These are phyloP conservation scores for Miltochrista miniata DNA, from an alignment of 2,888 invertebrate species.

Conservation along the genomic window DNA sequence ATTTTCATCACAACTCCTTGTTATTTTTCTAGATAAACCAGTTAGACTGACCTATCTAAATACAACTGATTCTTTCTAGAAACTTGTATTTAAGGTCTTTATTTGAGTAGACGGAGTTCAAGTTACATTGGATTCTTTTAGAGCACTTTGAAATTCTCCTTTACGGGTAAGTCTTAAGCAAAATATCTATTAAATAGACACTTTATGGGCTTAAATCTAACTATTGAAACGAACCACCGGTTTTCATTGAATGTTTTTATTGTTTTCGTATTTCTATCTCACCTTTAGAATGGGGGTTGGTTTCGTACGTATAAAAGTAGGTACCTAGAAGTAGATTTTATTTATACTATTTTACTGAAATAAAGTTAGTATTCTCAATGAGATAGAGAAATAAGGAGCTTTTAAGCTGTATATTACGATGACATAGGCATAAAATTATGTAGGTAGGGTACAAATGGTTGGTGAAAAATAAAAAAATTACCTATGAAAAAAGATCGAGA, in stretches of 20 bases:
- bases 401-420: too few species aligned
- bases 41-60: conserved; percentile 1
- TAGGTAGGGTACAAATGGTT: too few species aligned
- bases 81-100: not conserved
- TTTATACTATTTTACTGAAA: not conserved
- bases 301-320: not conserved
- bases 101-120: not conserved
- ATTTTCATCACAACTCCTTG: conserved; percentile 6
- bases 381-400: too few species aligned
- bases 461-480: too few species aligned
- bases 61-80: not conserved
- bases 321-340: too few species aligned
- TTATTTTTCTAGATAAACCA: conserved; percentile 3
- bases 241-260: conserved; percentile 9
- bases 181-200: conserved; percentile 17
- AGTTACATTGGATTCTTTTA: not conserved
- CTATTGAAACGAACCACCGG: conserved; percentile 7
- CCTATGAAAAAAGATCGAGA: too few species aligned
- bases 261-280: conserved; percentile 1
- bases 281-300: not conserved
- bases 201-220: conserved; percentile 16
- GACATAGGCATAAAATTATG: too few species aligned
- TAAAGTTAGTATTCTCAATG: too few species aligned
- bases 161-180: conserved; percentile 12
- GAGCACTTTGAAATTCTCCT: conserved; percentile 13